A percentile compares a stretch with the other conserved stretches of the same genome.
Evolutionary conservation across 2,113 vertebrate species (phyloP).

Genomic region (Uria aalge): DNA sequence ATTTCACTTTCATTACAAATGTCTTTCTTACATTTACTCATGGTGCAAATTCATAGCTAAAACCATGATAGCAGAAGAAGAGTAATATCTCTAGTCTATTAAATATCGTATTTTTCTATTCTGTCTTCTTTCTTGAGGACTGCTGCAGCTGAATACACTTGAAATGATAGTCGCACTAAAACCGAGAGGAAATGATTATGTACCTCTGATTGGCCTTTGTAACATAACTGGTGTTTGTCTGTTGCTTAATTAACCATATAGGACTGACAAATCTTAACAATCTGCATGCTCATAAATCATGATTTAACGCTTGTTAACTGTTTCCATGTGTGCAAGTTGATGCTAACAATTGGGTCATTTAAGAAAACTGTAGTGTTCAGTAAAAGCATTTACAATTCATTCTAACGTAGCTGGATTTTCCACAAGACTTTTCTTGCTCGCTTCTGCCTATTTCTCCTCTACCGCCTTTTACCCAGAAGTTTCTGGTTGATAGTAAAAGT

Average conservation of each 20-base stretch:
- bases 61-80: slow-evolving; percentile 28
- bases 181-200: slow-evolving; percentile 56
- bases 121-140: slow-evolving; percentile 66
- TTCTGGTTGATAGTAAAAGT: slow-evolving; percentile 17
- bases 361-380: slow-evolving; percentile 54
- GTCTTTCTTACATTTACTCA: slow-evolving; percentile 56
- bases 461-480: slow-evolving; percentile 40
- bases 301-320: slow-evolving; percentile 61
- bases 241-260: slow-evolving; percentile 59
- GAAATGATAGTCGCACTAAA: slow-evolving; percentile 62
- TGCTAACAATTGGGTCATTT: slow-evolving; percentile 48
- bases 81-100: slow-evolving; percentile 52
- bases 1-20: slow-evolving; percentile 70
- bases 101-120: slow-evolving; percentile 62
- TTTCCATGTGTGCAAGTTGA: slow-evolving; percentile 64
- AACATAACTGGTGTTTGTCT: slow-evolving; percentile 46
- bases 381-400: slow-evolving; percentile 49
- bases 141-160: slow-evolving; percentile 69
- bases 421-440: slow-evolving; percentile 35
- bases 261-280: slow-evolving; percentile 53
- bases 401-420: slow-evolving; percentile 49
- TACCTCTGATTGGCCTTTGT: slow-evolving; percentile 66
- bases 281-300: slow-evolving; percentile 42
- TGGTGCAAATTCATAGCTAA: slow-evolving; percentile 50
- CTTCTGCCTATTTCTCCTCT: slow-evolving; percentile 44